A percentile compares a stretch with the other conserved stretches of the same genome.
Evolutionary conservation across 2,113 vertebrate species (phyloP).

Genomic region (Chloebia gouldiae): DNA sequence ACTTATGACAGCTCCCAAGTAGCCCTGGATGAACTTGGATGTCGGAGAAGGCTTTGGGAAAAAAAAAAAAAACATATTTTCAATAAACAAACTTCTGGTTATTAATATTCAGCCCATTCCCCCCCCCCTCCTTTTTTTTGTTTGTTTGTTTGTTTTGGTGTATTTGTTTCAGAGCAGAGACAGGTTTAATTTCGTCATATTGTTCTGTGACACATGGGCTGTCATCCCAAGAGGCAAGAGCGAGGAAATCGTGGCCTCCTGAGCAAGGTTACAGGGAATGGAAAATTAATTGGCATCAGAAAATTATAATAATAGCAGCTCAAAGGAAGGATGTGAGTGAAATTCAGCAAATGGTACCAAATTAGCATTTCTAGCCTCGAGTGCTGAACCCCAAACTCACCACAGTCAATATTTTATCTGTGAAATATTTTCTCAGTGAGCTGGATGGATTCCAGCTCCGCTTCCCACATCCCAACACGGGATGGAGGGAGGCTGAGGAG

Average conservation of each 20-base stretch:
- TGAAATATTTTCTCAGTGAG: neutral
- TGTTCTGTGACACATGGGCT: conserved; percentile 23
- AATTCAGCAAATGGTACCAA: conserved; percentile 1
- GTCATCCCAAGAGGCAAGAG: conserved; percentile 14
- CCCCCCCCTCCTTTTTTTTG: rapidly evolving
- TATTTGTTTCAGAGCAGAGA: neutral
- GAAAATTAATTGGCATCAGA: conserved; percentile 56
- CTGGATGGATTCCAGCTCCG: neutral
- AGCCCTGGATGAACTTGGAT: conserved; percentile 90
- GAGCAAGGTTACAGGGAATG: neutral
- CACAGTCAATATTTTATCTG: neutral
- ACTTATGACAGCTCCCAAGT: conserved; percentile 90
- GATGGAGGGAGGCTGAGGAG: neutral
- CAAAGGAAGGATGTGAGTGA: neutral
- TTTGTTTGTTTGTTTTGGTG: neutral
- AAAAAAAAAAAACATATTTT: conserved; percentile 43
- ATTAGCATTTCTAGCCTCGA: neutral
- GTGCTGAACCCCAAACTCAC: neutral
- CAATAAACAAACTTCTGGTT: conserved; percentile 12
- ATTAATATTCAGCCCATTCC: neutral
- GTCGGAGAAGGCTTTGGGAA: conserved; percentile 80
- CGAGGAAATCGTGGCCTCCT: neutral
- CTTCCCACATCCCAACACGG: neutral
- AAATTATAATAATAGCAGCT: conserved; percentile 3
- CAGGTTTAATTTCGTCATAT: conserved; percentile 40